phyloP scores from a whole-genome alignment of 2,113 vertebrate genomes.

The Steatornis caripensis region DNA sequence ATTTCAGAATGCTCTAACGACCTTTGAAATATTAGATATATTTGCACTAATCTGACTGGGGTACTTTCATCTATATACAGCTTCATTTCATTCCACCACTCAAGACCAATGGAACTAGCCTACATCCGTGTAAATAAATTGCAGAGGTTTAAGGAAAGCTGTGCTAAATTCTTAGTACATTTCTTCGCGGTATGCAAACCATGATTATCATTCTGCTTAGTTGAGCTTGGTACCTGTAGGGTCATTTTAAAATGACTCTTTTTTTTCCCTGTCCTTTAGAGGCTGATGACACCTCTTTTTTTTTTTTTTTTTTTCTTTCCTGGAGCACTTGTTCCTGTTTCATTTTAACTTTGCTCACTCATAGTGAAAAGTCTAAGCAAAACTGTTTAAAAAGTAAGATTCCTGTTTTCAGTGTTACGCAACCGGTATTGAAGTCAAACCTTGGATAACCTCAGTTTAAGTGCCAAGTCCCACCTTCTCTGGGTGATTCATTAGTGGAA shows the following conservation, averaged over 20 bases:
- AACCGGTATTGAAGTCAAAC: conserved; percentile 14
- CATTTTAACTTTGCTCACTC: background rate
- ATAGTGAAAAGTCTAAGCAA: background rate
- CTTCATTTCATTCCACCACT: background rate
- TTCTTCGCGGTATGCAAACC: background rate
- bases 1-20: background rate
- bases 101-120: background rate
- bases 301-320: background rate
- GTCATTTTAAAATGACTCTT: background rate
- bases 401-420: background rate
- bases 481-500: conserved; percentile 7
- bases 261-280: background rate
- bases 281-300: background rate
- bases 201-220: background rate
- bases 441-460: background rate
- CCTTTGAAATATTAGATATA: background rate
- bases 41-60: background rate
- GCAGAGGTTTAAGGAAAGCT: background rate
- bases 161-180: background rate
- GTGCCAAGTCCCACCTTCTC: background rate
- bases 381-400: background rate
- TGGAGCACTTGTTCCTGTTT: background rate
- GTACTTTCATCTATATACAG: background rate
- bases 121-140: background rate
- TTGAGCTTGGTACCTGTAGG: background rate